A percentile compares a stretch with the other conserved stretches of the same genome.
phyloP scores from a whole-genome alignment of 2,797 vertebrate genomes.

The Pangasius larnaudii region DNA sequence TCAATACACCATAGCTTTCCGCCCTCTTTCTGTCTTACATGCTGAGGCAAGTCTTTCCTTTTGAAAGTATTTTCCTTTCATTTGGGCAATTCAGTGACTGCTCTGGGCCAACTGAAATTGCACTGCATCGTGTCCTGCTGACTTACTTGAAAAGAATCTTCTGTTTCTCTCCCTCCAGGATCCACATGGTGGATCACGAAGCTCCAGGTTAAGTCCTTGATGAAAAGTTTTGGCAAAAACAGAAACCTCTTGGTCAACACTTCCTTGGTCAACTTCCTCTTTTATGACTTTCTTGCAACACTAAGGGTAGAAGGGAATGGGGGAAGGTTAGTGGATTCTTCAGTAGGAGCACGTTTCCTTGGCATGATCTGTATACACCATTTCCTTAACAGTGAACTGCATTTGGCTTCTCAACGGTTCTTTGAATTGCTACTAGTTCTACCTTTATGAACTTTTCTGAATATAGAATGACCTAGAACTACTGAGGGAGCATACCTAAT shows the following conservation, averaged over 20 bases:
- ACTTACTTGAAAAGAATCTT: slow-evolving; percentile 34
- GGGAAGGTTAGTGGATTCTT: not conserved
- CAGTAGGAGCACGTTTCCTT: not conserved
- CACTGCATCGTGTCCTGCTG: slow-evolving; percentile 26
- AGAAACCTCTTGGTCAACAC: slow-evolving; percentile 26
- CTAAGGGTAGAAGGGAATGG: not conserved
- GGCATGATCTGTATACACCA: not conserved
- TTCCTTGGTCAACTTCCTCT: not conserved
- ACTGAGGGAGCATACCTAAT: not conserved
- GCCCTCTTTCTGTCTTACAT: slow-evolving; percentile 36
- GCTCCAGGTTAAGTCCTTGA: slow-evolving; percentile 27
- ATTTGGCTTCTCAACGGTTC: not conserved
- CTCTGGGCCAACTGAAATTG: slow-evolving; percentile 35
- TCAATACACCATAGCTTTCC: slow-evolving; percentile 36
- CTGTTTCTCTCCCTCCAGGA: not conserved
- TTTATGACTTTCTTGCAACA: not conserved
- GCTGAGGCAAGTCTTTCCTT: slow-evolving; percentile 50
- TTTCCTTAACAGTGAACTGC: too few relatives aligned
- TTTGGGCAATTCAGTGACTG: slow-evolving; percentile 36
- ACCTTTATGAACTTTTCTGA: not conserved
- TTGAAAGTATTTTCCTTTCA: slow-evolving; percentile 42
- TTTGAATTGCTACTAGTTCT: not conserved
- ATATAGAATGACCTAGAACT: not conserved
- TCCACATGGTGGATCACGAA: slow-evolving; percentile 22
- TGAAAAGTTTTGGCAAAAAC: slow-evolving; percentile 17